Percentiles rank a stretch among this genome's conserved stretches.
Evolutionary conservation across 2,888 invertebrate species (phyloP).

Genomic region (Spodoptera exigua): DNA sequence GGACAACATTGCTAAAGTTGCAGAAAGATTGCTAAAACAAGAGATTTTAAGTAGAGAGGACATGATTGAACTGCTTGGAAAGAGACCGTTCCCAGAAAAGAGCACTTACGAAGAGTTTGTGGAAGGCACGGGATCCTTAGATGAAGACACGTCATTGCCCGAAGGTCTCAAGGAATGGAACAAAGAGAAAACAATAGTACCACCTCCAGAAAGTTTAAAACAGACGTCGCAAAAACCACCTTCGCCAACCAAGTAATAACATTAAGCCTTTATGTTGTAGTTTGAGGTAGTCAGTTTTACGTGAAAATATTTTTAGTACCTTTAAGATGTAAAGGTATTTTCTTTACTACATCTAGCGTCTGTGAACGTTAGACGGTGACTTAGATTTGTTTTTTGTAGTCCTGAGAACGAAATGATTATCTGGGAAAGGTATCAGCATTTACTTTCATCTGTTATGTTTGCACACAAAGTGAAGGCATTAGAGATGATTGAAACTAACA

Average conservation of each 20-base stretch:
- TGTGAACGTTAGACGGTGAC: slow-evolving; percentile 60
- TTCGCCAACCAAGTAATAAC: slow-evolving; percentile 67
- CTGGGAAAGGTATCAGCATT: slow-evolving; percentile 59
- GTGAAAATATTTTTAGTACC: slow-evolving; percentile 80
- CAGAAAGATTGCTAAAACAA: slow-evolving; percentile 96
- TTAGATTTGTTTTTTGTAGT: slow-evolving; percentile 60
- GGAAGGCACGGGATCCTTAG: slow-evolving; percentile 98
- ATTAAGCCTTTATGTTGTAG: slow-evolving; percentile 69
- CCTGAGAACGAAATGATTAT: slow-evolving; percentile 57
- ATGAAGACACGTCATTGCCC: slow-evolving; percentile 98
- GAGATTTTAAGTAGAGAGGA: slow-evolving; percentile 98
- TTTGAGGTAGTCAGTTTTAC: slow-evolving; percentile 73
- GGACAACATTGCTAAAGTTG: slow-evolving; percentile 95
- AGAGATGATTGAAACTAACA: slow-evolving; percentile 12
- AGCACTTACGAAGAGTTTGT: slow-evolving; percentile 99
- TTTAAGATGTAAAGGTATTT: slow-evolving; percentile 78
- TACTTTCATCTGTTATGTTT: slow-evolving; percentile 41
- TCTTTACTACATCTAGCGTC: slow-evolving; percentile 71
- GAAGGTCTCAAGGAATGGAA: slow-evolving; percentile 99
- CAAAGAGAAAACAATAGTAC: slow-evolving; percentile 86
- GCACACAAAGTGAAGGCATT: slow-evolving; percentile 16
- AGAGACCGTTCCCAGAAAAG: slow-evolving; percentile 98
- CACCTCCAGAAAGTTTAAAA: slow-evolving; percentile 70
- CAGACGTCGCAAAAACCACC: slow-evolving; percentile 51
- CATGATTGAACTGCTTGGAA: slow-evolving; percentile 98